Evolutionary conservation across 2,888 invertebrate species (phyloP).

Genomic region (Stenolophus ochropezus): DNA sequence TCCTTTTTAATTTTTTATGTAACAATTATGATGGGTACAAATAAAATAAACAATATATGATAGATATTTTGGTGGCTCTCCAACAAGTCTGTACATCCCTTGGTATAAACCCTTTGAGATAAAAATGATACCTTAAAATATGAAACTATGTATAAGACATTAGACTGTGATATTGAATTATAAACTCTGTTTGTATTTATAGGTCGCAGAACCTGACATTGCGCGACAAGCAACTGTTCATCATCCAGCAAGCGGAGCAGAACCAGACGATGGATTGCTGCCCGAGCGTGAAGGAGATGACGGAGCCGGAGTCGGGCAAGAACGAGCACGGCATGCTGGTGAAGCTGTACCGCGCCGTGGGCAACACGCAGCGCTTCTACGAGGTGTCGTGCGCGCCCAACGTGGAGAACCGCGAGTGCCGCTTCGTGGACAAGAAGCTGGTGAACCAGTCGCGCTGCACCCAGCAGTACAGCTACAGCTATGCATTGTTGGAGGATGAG

Average conservation of each 20-base stretch:
- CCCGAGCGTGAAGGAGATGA: conserved; percentile 85
- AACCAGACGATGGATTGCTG: conserved; percentile 84
- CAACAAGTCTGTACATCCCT: too few relatives aligned
- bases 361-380: conserved; percentile 83
- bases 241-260: conserved; percentile 73
- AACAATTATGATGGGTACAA: too few relatives aligned
- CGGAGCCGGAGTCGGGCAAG: conserved; percentile 85
- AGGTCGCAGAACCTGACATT: conserved; percentile 74
- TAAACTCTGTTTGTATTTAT: conserved; percentile 61
- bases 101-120: too few relatives aligned
- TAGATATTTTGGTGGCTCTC: too few relatives aligned
- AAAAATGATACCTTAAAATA: too few relatives aligned
- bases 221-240: conserved; percentile 80
- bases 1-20: too few relatives aligned
- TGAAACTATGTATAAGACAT: too few relatives aligned
- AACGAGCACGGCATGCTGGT: conserved; percentile 84
- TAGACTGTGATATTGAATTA: too few relatives aligned
- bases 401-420: conserved; percentile 83
- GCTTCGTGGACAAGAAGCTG: conserved; percentile 82
- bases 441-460: conserved; percentile 85
- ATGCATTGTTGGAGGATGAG: conserved; percentile 84
- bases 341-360: conserved; percentile 83
- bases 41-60: too few relatives aligned
- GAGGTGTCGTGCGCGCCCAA: conserved; percentile 85
- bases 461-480: conserved; percentile 88